These are phyloP conservation scores for Bombus polaris DNA, from an alignment of 1,140 invertebrate species.

Conservation along the genomic window DNA sequence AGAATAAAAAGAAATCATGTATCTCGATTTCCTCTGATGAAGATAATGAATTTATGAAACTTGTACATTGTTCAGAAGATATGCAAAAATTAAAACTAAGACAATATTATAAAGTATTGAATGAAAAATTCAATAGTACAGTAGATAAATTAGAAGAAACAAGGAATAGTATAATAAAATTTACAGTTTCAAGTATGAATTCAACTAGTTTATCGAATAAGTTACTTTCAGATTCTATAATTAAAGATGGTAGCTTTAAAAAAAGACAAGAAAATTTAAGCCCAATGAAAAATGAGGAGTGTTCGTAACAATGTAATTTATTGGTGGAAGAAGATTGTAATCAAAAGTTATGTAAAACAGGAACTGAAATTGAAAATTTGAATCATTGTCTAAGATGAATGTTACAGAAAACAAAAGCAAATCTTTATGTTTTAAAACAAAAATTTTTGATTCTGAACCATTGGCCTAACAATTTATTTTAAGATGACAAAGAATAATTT, in stretches of 20 bases:
- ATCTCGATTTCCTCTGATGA: not conserved
- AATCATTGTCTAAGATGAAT: not conserved
- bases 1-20: not conserved
- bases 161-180: not conserved
- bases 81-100: not conserved
- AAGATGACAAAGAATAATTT: not conserved
- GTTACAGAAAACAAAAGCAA: not conserved
- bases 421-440: conserved; percentile 22
- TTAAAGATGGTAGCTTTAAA: not conserved
- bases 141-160: not conserved
- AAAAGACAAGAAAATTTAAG: not conserved
- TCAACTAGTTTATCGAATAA: not conserved
- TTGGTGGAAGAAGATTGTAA: too few relatives aligned
- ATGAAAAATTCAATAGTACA: not conserved
- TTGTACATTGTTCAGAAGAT: not conserved
- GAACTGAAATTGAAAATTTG: not conserved
- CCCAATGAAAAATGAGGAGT: not conserved
- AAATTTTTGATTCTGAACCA: conserved; percentile 12
- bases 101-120: not conserved
- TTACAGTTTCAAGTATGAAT: not conserved
- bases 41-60: not conserved
- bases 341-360: not conserved
- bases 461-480: not conserved
- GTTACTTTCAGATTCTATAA: not conserved
- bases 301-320: not conserved